These are phyloP conservation scores for Gerris buenoi DNA, from an alignment of 1,140 invertebrate genomes.

Conservation along the genomic window DNA sequence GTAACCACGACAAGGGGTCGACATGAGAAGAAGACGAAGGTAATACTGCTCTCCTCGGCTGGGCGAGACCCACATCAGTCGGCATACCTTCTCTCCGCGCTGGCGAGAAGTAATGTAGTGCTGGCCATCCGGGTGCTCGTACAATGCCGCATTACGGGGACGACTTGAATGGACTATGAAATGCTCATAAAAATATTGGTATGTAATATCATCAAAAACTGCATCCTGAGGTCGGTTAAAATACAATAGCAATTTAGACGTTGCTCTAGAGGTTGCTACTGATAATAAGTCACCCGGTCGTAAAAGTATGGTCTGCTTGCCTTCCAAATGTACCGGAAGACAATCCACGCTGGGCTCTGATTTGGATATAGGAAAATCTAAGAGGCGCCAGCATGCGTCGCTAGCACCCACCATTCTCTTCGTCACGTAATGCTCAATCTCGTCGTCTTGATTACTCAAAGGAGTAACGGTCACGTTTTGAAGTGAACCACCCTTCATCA, in stretches of 20 bases:
- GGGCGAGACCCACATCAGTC: neutral
- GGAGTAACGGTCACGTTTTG: too few relatives aligned
- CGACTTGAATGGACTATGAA: neutral
- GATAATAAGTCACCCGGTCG: too few relatives aligned
- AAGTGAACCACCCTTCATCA: too few relatives aligned
- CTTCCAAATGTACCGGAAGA: too few relatives aligned
- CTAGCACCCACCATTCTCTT: too few relatives aligned
- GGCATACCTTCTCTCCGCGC: neutral
- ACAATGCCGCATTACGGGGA: neutral
- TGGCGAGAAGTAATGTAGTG: neutral
- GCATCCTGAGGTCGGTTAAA: neutral
- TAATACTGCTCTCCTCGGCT: neutral
- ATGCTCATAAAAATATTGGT: neutral
- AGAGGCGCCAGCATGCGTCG: too few relatives aligned
- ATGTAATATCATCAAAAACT: neutral
- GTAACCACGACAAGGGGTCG: neutral
- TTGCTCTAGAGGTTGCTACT: too few relatives aligned
- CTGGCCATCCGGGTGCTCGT: neutral
- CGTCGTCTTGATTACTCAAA: too few relatives aligned
- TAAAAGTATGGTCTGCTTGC: too few relatives aligned
- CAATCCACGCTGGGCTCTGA: too few relatives aligned
- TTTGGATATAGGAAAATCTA: too few relatives aligned
- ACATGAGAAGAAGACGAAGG: neutral
- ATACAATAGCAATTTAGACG: neutral
- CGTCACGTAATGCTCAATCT: too few relatives aligned